A percentile compares a stretch with the other conserved stretches of the same genome.
These are phyloP conservation scores for Neotoxoptera formosana DNA, from an alignment of 1,140 invertebrate genomes.

Conservation along the genomic window DNA sequence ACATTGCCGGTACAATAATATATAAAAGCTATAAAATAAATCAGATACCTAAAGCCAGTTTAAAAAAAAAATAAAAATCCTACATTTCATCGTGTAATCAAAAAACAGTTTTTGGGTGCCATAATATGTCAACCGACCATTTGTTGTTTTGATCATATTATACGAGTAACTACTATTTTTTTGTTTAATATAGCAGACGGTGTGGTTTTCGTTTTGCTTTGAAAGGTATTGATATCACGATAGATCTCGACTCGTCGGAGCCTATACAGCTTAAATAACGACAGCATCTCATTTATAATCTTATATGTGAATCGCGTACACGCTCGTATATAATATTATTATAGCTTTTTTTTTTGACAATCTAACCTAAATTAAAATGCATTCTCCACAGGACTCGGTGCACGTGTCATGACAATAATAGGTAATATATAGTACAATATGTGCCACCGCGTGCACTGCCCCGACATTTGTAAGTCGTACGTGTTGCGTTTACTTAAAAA, in stretches of 20 bases:
- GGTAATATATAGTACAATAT: background rate
- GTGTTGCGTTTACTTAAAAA: slow-evolving; percentile 1
- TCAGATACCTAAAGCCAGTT: background rate
- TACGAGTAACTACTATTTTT: background rate
- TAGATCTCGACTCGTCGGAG: background rate
- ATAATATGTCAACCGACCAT: background rate
- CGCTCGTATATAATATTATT: background rate
- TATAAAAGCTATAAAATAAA: background rate
- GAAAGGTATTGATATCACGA: background rate
- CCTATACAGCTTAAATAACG: background rate
- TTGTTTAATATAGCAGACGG: background rate
- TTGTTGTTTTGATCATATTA: background rate
- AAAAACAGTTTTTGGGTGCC: background rate
- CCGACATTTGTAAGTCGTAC: background rate
- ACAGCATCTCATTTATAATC: background rate
- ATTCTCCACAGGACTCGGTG: background rate
- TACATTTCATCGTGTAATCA: background rate
- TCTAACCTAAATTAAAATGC: slow-evolving; percentile 11
- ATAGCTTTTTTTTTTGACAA: background rate
- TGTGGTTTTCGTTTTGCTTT: background rate
- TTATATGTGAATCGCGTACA: slow-evolving; percentile 3
- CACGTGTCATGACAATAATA: background rate
- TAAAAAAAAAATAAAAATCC: background rate
- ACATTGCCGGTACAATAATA: background rate
- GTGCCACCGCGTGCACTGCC: background rate